Percentiles rank a stretch among this genome's conserved stretches.
Conservation (phyloP, 2,113 vertebrate genomes). For the Callospermophilus lateralis region DNA sequence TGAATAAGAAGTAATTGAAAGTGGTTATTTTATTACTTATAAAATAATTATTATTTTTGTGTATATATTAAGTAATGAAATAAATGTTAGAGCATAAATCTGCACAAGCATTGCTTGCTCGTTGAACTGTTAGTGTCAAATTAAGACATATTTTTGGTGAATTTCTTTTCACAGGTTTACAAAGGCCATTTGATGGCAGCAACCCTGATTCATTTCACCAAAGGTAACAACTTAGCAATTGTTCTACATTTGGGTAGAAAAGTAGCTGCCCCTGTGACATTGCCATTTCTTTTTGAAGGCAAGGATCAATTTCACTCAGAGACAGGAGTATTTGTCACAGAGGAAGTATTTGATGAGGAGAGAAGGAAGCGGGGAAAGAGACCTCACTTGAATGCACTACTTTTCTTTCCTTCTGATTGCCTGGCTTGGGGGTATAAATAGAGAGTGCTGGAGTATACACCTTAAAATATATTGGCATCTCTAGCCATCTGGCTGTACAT, state of each 20-base stretch:
- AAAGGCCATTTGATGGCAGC: neutral
- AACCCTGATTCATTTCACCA: neutral
- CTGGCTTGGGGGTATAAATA: neutral
- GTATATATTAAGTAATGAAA: too few relatives aligned
- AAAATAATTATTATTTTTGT: neutral
- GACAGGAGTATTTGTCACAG: neutral
- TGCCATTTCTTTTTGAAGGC: neutral
- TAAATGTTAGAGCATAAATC: neutral
- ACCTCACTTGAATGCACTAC: neutral
- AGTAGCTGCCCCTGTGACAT: neutral
- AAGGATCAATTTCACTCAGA: neutral
- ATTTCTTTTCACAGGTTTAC: neutral
- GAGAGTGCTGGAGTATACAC: neutral
- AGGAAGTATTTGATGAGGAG: neutral
- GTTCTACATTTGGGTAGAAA: neutral
- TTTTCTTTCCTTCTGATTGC: neutral
- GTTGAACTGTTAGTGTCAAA: neutral
- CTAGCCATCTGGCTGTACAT: neutral
- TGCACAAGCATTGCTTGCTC: neutral
- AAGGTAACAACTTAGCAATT: neutral
- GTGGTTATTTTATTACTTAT: neutral
- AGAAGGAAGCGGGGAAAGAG: neutral
- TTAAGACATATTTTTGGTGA: neutral
- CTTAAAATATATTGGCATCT: neutral
- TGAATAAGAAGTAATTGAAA: neutral